A percentile compares a stretch with the other conserved stretches of the same genome.
Conservation (phyloP, 2,888 invertebrate genomes). For the Tenthredo livida region DNA sequence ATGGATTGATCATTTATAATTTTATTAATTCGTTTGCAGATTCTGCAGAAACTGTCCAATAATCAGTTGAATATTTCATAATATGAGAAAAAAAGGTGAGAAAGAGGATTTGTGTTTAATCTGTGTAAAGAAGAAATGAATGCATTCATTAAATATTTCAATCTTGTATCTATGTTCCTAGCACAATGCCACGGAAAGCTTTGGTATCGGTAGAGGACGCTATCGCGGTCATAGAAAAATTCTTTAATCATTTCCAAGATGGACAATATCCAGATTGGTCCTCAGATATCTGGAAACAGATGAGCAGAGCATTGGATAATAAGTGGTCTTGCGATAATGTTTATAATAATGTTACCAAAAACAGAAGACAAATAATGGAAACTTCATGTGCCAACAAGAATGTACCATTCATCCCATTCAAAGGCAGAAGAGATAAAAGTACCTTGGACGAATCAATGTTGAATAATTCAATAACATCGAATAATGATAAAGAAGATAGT, state of each 20-base stretch:
- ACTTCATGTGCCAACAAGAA: constrained; percentile 36
- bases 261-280: constrained; percentile 44
- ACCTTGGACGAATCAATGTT: constrained; percentile 33
- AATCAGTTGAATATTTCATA: neutral
- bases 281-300: constrained; percentile 34
- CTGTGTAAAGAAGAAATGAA: neutral
- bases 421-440: constrained; percentile 2
- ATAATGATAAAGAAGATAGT: constrained; percentile 33
- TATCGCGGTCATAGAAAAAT: constrained; percentile 44
- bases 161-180: constrained; percentile 16
- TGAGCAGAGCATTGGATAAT: constrained; percentile 17
- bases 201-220: constrained; percentile 47
- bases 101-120: neutral
- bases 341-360: constrained; percentile 29
- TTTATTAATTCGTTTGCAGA: constrained; percentile 8
- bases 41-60: neutral
- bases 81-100: constrained; percentile 18
- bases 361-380: constrained; percentile 31
- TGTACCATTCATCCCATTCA: constrained; percentile 44
- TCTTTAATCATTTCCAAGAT: constrained; percentile 35
- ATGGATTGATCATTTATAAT: constrained; percentile 9
- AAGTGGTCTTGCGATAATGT: constrained; percentile 20
- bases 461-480: neutral
- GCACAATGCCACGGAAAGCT: constrained; percentile 44
- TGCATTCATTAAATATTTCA: neutral